phyloP scores from a whole-genome alignment of 2,113 vertebrate genomes.

The Desmodus rotundus region DNA sequence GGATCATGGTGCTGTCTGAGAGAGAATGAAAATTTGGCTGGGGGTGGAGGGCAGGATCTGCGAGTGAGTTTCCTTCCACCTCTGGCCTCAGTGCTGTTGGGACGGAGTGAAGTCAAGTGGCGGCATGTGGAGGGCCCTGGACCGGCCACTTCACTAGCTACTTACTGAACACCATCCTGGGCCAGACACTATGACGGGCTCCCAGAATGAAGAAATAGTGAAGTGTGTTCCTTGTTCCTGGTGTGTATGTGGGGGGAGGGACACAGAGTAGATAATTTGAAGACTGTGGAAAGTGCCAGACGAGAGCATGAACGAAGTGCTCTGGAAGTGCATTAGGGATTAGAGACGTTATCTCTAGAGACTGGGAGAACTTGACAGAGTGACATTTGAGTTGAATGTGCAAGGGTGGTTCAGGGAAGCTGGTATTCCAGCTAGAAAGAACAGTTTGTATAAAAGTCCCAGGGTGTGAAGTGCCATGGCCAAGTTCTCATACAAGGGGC shows the following conservation, averaged over 20 bases:
- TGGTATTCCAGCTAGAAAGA: not conserved
- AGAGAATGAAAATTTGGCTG: not conserved
- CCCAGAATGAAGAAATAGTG: not conserved
- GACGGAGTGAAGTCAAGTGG: rapidly evolving
- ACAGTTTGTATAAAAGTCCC: no score
- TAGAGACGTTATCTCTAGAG: not conserved
- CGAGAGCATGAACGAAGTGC: not conserved
- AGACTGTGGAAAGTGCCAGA: not conserved
- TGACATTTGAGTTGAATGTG: not conserved
- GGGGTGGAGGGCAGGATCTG: not conserved
- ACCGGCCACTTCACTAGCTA: not conserved
- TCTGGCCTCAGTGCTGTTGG: not conserved
- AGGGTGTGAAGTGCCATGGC: not conserved
- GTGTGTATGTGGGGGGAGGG: no score
- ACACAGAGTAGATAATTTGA: not conserved
- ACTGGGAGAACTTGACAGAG: not conserved
- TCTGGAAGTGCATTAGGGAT: no score
- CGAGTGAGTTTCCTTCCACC: not conserved
- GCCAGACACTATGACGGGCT: not conserved
- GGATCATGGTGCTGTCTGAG: not conserved
- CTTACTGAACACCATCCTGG: not conserved
- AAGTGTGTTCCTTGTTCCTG: not conserved
- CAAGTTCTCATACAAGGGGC: no score
- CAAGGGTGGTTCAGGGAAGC: not conserved
- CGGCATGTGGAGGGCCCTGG: not conserved